These are phyloP conservation scores for Parthenolecanium corni DNA, from an alignment of 2,888 invertebrate genomes.

Conservation along the genomic window DNA sequence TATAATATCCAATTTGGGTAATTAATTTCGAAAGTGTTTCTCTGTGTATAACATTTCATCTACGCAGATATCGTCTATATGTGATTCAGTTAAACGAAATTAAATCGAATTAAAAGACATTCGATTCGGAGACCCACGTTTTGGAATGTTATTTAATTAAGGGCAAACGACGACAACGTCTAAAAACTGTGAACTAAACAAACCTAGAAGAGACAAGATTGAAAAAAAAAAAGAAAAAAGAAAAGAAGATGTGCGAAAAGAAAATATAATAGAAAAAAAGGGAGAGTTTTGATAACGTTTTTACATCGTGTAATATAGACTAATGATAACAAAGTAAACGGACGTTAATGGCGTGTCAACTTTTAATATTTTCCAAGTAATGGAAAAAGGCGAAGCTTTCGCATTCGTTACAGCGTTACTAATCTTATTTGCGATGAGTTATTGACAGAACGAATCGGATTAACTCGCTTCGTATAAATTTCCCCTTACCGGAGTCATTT, in stretches of 20 bases:
- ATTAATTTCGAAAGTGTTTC: not conserved
- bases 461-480: slow-evolving; percentile 28
- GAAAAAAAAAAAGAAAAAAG: too few relatives aligned
- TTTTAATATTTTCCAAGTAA: slow-evolving; percentile 27
- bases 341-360: slow-evolving; percentile 29
- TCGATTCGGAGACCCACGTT: slow-evolving; percentile 3
- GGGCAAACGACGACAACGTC: slow-evolving; percentile 8
- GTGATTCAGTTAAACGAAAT: slow-evolving; percentile 6
- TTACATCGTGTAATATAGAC: slow-evolving; percentile 29
- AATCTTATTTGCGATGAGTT: slow-evolving; percentile 30
- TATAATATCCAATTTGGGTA: not conserved
- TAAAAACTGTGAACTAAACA: too few relatives aligned
- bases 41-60: not conserved
- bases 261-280: not conserved
- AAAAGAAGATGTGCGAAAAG: not conserved
- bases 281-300: slow-evolving; percentile 4
- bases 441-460: slow-evolving; percentile 30
- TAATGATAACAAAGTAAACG: slow-evolving; percentile 29
- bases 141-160: slow-evolving; percentile 28
- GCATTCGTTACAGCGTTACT: slow-evolving; percentile 20
- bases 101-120: slow-evolving; percentile 16
- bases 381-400: slow-evolving; percentile 23
- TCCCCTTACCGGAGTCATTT: slow-evolving; percentile 20
- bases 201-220: too few relatives aligned
- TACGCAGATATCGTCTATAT: not conserved